Evolutionary conservation across 1,140 invertebrate genomes (phyloP).

Genomic region (Platyura marginata): DNA sequence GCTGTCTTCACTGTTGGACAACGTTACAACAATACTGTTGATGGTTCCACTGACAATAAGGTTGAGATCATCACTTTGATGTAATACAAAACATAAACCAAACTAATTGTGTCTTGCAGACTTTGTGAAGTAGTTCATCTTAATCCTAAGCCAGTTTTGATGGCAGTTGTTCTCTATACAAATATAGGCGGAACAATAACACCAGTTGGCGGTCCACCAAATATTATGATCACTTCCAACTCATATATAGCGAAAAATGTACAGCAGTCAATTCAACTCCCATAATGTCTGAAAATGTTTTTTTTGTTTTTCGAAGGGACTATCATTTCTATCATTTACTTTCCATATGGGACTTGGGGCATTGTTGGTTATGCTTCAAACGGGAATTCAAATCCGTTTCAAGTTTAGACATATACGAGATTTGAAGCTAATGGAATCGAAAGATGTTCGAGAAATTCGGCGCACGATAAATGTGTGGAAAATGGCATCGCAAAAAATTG

Average conservation of each 20-base stretch:
- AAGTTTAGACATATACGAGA: constrained; percentile 54
- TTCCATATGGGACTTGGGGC: constrained; percentile 64
- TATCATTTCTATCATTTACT: constrained; percentile 63
- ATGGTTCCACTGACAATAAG: constrained; percentile 79
- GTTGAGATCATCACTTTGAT: too few species aligned
- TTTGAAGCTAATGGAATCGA: constrained; percentile 47
- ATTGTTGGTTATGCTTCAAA: constrained; percentile 42
- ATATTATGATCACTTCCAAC: constrained; percentile 64
- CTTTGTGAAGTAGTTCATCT: constrained; percentile 76
- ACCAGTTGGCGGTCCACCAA: constrained; percentile 66
- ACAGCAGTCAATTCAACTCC: constrained; percentile 13
- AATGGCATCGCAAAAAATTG: constrained; percentile 58
- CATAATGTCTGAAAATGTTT: constrained; percentile 21
- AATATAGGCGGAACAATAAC: constrained; percentile 77
- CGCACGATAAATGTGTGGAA: constrained; percentile 75
- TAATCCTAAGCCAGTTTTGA: constrained; percentile 65
- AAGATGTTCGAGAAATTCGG: constrained; percentile 53
- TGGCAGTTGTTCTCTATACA: constrained; percentile 65
- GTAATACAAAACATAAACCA: too few species aligned
- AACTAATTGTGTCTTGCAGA: too few species aligned
- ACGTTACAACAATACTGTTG: constrained; percentile 72
- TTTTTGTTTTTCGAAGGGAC: constrained; percentile 35
- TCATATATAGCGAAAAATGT: constrained; percentile 36
- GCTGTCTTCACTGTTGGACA: constrained; percentile 71
- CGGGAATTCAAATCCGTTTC: constrained; percentile 48